Conservation (phyloP, 2,797 vertebrate species). For the Erithacus rubecula region DNA sequence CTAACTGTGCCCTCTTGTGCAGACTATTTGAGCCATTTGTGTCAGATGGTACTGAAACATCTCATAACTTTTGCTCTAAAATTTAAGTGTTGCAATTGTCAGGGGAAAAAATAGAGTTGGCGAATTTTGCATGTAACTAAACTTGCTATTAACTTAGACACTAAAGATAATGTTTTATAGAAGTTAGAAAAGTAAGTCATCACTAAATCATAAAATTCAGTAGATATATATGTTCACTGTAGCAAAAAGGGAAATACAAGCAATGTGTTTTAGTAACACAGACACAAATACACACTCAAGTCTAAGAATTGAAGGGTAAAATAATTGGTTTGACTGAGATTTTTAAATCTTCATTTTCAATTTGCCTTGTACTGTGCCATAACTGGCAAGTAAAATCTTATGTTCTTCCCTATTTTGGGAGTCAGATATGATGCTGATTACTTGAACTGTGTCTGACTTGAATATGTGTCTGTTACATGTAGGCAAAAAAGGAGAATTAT, state of each 20-base stretch:
- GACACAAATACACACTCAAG: background rate
- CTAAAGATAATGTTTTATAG: background rate
- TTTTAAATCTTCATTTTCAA: background rate
- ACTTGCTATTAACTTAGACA: background rate
- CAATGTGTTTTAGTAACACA: background rate
- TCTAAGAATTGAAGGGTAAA: background rate
- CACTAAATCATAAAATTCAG: background rate
- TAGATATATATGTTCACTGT: background rate
- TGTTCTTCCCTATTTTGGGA: background rate
- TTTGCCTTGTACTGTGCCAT: background rate
- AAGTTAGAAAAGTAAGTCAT: background rate
- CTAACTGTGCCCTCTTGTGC: constrained; percentile 19
- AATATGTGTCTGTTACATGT: background rate
- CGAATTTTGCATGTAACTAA: background rate
- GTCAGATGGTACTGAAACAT: background rate
- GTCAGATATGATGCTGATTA: background rate
- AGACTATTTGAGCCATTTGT: background rate
- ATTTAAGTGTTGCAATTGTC: background rate
- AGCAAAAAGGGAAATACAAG: background rate
- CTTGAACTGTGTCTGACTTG: background rate
- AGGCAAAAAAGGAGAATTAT: background rate
- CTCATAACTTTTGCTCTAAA: background rate
- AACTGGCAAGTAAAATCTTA: background rate
- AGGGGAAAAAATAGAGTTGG: background rate
- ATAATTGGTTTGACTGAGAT: background rate